Base-by-base conservation (phyloP, 2,888 invertebrate species). In the Bombyx huttoni region DNA sequence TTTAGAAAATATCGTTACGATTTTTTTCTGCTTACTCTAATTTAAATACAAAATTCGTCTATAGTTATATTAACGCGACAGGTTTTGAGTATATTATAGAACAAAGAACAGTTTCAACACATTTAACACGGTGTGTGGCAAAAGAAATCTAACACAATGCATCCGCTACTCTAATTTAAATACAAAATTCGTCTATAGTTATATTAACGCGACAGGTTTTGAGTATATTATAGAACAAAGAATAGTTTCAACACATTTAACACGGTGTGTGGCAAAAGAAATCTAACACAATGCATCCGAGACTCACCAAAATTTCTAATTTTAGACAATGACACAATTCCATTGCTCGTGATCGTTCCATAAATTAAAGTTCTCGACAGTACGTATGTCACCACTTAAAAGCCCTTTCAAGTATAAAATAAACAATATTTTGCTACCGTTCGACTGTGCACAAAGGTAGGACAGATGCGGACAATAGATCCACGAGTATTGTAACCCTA, bases 391-490 rank as follows among this genome's bases (percentile, higher is more conserved):
- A 78, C 80, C 73, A 76, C 74, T 80, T 78, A 67, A 80, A 81
- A 78, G 76, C 74, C 58, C 73, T 77, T 79, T 79, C 71, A 72
- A 76, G 71, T 71, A 65, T 78, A 79, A 85, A 85, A 83, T 75
- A 85, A 82, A 87, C 81, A 85, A 84, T 82, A 83, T 88, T 86
- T 87, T 76, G 86, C 87, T 82, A 81, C 86, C 73, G 81, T 78
- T 74, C 67, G 63, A 56, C 61, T 59, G 59, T 67, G 76, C 73
- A 48, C 49, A 70, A 70, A 76, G 77, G 75, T 76, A 75, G 62
- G 73, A 66, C 80, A 81, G 77, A 75, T 78, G 81, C 48, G 54
- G 67, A 84, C 86, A 87, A 86, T 73, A 68, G 71, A 65, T 61
- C 66, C 63, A 69, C 59, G 62, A 68, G 65, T 67, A 67, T 65